These are phyloP conservation scores for Misgurnus anguillicaudatus DNA, from an alignment of 2,113 vertebrate genomes.

Conservation along the genomic window DNA sequence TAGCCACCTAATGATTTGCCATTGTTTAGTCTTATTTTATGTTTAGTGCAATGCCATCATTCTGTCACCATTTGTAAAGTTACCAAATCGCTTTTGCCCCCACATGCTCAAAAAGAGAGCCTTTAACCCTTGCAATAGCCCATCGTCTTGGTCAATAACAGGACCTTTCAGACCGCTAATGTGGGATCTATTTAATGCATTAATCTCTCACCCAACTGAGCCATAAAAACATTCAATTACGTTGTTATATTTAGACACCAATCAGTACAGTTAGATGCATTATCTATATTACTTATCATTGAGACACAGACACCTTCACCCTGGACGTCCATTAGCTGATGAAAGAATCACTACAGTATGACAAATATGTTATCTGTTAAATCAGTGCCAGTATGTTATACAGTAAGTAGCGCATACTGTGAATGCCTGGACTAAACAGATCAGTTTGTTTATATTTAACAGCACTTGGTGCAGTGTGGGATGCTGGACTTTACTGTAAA, in stretches of 20 bases:
- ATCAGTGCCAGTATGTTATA: background rate
- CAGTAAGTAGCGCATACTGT: no score
- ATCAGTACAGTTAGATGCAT: constrained; percentile 2
- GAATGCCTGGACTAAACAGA: background rate
- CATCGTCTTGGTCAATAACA: background rate
- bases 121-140: background rate
- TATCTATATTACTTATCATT: background rate
- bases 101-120: no score
- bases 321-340: constrained; percentile 28
- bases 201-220: background rate
- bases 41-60: no score
- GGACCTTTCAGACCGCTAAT: background rate
- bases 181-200: background rate
- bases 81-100: no score
- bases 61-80: no score
- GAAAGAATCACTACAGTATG: background rate
- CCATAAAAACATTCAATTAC: background rate
- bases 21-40: no score
- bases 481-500: background rate
- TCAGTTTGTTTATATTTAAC: background rate
- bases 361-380: background rate
- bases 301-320: background rate
- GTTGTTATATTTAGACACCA: background rate
- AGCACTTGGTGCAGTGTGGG: background rate
- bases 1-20: no score